Evolutionary conservation across 2,797 vertebrate genomes (phyloP).

Genomic region (Falco cherrug): DNA sequence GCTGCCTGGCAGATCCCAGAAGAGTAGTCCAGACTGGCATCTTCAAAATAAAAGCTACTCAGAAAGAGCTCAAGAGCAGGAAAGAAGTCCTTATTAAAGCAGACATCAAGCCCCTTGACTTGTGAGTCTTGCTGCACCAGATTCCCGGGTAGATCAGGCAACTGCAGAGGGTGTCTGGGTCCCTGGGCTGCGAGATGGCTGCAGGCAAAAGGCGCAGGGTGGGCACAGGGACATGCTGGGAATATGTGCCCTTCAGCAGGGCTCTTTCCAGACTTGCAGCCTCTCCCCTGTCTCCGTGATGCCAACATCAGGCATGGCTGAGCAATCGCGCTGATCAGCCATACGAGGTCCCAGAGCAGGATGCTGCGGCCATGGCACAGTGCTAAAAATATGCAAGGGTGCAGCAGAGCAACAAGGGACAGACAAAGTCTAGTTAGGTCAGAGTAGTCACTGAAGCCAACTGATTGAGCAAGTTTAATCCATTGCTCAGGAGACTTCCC

Average conservation of each 20-base stretch:
- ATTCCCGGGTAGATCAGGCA: neutral
- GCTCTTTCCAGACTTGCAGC: neutral
- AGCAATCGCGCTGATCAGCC: neutral
- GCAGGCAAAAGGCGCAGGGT: neutral
- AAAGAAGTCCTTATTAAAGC: neutral
- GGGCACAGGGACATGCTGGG: neutral
- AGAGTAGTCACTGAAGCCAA: neutral
- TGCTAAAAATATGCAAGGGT: neutral
- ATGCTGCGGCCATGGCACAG: rapidly evolving
- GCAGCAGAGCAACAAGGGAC: neutral
- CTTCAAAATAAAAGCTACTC: slow-evolving; percentile 7
- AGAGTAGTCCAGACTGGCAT: neutral
- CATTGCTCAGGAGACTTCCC: neutral
- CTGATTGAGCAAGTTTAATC: neutral
- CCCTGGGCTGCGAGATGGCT: neutral
- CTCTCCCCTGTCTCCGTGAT: neutral
- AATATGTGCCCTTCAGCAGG: neutral
- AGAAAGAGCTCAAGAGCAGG: neutral
- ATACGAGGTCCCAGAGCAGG: neutral
- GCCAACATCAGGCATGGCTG: neutral
- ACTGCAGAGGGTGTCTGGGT: neutral
- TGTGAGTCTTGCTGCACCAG: neutral
- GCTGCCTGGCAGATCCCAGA: neutral
- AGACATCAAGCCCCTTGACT: neutral
- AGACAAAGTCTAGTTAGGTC: neutral